Conservation (phyloP, 1,140 invertebrate species). For the Ceratosolen solmsi region DNA sequence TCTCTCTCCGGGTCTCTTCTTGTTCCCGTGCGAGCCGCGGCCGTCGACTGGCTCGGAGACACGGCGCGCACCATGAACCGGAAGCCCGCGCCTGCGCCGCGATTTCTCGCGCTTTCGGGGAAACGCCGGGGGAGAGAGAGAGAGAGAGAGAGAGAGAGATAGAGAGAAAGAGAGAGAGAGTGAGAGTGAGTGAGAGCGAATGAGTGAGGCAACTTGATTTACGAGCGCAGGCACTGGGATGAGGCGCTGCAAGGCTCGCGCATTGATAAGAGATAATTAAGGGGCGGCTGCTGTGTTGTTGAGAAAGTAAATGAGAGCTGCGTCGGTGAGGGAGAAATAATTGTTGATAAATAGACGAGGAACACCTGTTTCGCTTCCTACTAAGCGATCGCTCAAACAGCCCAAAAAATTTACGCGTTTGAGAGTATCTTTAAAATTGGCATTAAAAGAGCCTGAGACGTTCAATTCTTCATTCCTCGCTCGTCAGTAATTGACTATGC, state of each 20-base stretch:
- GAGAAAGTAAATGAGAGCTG: background rate
- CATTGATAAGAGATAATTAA: background rate
- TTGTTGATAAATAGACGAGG: too few species aligned
- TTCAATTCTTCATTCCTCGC: too few species aligned
- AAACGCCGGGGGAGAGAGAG: background rate
- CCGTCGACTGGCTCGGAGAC: constrained; percentile 11
- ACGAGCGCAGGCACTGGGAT: too few species aligned
- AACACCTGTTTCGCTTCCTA: background rate
- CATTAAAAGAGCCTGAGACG: too few species aligned
- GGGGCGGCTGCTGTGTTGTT: background rate
- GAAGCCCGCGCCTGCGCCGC: constrained; percentile 43
- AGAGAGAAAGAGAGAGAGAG: too few species aligned
- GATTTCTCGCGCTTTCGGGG: constrained; percentile 17
- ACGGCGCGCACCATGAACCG: background rate
- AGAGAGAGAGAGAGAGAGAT: background rate
- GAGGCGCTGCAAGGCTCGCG: background rate
- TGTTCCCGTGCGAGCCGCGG: constrained; percentile 27
- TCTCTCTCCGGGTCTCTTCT: background rate
- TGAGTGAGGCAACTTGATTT: too few species aligned
- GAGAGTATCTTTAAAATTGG: too few species aligned
- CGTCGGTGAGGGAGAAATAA: background rate
- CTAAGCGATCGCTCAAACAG: background rate
- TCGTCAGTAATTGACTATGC: too few species aligned
- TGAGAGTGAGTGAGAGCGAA: too few species aligned
- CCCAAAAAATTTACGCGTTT: too few species aligned